phyloP scores from a whole-genome alignment of 2,888 invertebrate genomes.

The Cryptops parisi region DNA sequence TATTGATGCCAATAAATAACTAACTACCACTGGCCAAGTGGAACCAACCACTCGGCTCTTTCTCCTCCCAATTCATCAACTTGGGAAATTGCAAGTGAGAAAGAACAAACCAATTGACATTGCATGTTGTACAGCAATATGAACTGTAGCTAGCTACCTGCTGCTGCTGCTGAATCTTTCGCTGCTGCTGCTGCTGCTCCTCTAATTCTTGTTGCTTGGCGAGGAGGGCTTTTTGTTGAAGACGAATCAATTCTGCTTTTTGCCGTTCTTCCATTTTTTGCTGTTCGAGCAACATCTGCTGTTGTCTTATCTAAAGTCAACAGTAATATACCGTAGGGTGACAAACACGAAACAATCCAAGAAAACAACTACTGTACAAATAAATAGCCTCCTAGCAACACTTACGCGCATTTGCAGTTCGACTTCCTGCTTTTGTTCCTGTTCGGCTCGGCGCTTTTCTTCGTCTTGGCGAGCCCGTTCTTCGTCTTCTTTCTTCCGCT shows the following conservation, averaged over 20 bases:
- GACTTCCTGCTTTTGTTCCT: slow-evolving; percentile 11
- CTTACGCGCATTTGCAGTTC: no score
- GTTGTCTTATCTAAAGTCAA: not conserved
- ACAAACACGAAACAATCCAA: not conserved
- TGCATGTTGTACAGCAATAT: no score
- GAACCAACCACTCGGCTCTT: no score
- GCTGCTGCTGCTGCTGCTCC: slow-evolving; percentile 7
- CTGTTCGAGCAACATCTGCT: slow-evolving; percentile 6
- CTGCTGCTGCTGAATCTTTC: slow-evolving; percentile 8
- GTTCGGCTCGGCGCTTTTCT: slow-evolving; percentile 6
- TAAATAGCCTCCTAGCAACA: no score
- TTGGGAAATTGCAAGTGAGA: no score
- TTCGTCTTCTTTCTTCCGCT: slow-evolving; percentile 13
- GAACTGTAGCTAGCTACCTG: not conserved
- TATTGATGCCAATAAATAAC: no score
- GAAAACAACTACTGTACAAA: no score
- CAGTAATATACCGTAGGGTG: no score
- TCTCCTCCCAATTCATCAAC: no score
- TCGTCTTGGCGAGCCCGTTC: slow-evolving; percentile 9
- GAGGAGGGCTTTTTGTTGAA: slow-evolving; percentile 25
- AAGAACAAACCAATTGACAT: no score
- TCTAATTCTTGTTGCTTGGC: slow-evolving; percentile 8
- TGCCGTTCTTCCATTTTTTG: slow-evolving; percentile 11
- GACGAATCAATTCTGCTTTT: slow-evolving; percentile 22
- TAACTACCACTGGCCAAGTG: no score